phyloP scores from a whole-genome alignment of 2,113 vertebrate species.

The Eclectus roratus region DNA sequence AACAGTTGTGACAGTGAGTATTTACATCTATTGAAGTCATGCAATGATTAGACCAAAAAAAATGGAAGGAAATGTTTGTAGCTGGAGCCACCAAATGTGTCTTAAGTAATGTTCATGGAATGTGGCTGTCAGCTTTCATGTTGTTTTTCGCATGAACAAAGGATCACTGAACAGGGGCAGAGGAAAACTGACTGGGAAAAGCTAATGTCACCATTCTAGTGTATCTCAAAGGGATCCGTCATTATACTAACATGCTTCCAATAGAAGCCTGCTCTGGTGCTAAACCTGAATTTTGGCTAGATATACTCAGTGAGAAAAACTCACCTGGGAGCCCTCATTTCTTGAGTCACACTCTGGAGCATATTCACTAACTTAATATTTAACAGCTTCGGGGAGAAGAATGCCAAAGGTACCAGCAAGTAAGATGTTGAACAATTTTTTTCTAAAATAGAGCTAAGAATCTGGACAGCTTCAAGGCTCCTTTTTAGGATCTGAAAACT shows the following conservation, averaged over 20 bases:
- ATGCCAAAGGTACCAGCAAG: background rate
- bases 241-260: background rate
- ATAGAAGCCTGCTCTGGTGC: background rate
- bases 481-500: background rate
- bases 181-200: background rate
- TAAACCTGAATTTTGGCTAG: background rate
- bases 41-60: background rate
- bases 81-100: background rate
- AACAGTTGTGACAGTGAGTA: background rate
- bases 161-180: background rate
- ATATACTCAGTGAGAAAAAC: background rate
- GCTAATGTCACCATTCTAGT: background rate
- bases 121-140: background rate
- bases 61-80: conserved; percentile 34
- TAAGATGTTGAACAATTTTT: background rate
- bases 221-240: background rate
- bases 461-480: background rate
- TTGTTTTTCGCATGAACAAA: background rate
- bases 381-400: background rate
- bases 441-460: background rate
- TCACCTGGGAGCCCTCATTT: background rate
- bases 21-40: background rate
- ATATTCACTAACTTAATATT: background rate
- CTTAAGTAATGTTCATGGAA: conserved; percentile 15
- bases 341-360: background rate